These are phyloP conservation scores for Limenitis camilla DNA, from an alignment of 2,888 invertebrate genomes.

Conservation along the genomic window DNA sequence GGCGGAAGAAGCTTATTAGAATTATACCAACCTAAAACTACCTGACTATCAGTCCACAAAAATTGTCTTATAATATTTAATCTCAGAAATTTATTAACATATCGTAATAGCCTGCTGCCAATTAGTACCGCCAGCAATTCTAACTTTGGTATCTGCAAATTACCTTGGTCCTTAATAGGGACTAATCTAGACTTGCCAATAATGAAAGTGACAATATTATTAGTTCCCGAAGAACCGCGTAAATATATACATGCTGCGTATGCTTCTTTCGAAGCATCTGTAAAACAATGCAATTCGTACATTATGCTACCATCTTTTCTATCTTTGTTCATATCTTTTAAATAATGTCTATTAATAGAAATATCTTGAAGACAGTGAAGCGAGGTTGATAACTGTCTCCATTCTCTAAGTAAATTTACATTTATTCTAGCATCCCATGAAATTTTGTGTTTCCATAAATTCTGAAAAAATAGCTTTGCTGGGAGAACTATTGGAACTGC, in stretches of 20 bases:
- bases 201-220: conserved; percentile 17
- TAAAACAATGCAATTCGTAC: conserved; percentile 3
- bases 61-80: conserved; percentile 1
- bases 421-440: conserved; percentile 13
- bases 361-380: background rate
- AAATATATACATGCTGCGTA: conserved; percentile 13
- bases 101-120: conserved; percentile 5
- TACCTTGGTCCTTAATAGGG: conserved; percentile 12
- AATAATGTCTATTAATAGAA: background rate
- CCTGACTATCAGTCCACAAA: conserved; percentile 13
- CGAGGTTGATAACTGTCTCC: background rate
- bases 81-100: conserved; percentile 4
- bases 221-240: conserved; percentile 6
- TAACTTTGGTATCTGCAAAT: conserved; percentile 10
- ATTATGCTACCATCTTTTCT: background rate
- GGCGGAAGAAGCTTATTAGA: conserved; percentile 6
- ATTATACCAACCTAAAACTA: conserved; percentile 7
- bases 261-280: conserved; percentile 5
- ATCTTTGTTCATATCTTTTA: background rate
- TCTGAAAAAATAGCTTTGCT: conserved; percentile 16
- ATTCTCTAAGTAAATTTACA: background rate
- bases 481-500: conserved; percentile 8
- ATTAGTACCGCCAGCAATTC: conserved; percentile 13
- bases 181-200: conserved; percentile 22
- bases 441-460: conserved; percentile 11